A percentile compares a stretch with the other conserved stretches of the same genome.
phyloP scores from a whole-genome alignment of 2,113 vertebrate genomes.

The Saccopteryx leptura region DNA sequence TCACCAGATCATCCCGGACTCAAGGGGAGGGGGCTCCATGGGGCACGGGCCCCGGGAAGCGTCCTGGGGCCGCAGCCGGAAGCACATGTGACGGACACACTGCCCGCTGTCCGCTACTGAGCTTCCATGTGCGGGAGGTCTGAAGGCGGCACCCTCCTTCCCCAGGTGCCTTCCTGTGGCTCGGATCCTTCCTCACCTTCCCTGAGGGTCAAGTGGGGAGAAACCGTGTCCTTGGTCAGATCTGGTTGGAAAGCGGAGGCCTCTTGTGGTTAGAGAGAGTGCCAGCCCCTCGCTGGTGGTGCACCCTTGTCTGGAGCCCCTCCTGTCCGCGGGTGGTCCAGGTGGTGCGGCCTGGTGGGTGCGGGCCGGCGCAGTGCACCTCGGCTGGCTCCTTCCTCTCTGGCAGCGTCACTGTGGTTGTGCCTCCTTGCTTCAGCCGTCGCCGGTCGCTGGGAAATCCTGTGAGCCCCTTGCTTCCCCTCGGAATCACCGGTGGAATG shows the following conservation, averaged over 20 bases:
- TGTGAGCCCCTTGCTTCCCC: neutral
- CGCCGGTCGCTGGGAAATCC: neutral
- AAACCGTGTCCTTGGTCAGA: neutral
- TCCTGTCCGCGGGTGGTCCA: too few species aligned
- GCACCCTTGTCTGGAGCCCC: neutral
- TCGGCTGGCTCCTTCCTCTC: neutral
- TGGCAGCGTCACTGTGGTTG: neutral
- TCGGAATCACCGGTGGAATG: neutral
- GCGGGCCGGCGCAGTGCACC: neutral
- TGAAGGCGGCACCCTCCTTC: neutral
- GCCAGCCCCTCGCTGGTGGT: neutral
- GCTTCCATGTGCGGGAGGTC: too few species aligned
- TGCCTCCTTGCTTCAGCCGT: rapidly evolving
- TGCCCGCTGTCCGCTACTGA: rapidly evolving
- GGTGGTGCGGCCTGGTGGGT: neutral
- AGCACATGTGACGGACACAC: rapidly evolving
- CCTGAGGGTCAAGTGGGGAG: neutral
- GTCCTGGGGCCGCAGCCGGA: rapidly evolving
- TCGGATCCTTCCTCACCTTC: neutral
- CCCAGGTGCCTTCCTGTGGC: neutral
- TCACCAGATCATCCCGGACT: neutral
- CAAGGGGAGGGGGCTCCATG: rapidly evolving
- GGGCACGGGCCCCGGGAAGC: neutral
- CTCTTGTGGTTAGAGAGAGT: neutral
- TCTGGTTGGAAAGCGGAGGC: neutral